These are phyloP conservation scores for Bostrychus sinensis DNA, from an alignment of 2,113 vertebrate species.

Conservation along the genomic window DNA sequence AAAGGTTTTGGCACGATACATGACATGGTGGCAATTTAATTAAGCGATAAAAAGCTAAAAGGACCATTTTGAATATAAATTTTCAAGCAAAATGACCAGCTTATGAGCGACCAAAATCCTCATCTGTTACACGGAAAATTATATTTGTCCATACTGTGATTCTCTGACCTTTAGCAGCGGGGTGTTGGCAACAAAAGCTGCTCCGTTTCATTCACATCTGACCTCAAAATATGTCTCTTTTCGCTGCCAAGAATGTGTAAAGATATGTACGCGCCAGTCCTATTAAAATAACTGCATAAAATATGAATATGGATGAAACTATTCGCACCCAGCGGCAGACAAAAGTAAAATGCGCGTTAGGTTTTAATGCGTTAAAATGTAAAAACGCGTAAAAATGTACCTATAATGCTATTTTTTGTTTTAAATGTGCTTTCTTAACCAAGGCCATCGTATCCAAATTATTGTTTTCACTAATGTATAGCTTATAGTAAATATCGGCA, in stretches of 20 bases:
- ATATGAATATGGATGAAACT: neutral
- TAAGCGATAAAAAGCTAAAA: neutral
- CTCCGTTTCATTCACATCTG: constrained; percentile 8
- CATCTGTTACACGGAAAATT: neutral
- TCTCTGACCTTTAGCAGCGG: constrained; percentile 10
- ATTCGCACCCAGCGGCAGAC: too few species aligned
- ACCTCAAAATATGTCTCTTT: constrained; percentile 14
- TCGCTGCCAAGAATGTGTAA: constrained; percentile 9
- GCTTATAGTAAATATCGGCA: neutral
- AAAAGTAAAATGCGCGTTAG: too few species aligned
- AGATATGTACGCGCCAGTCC: neutral
- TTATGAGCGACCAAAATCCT: too few species aligned
- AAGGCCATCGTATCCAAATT: neutral
- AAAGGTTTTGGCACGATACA: neutral
- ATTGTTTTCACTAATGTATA: neutral
- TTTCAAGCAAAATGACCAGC: neutral
- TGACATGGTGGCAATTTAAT: neutral
- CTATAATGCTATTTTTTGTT: too few species aligned
- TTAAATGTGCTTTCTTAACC: too few species aligned
- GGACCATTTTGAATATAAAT: neutral
- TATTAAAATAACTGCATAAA: neutral
- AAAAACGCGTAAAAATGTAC: neutral
- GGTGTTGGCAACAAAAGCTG: constrained; percentile 10
- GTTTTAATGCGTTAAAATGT: too few species aligned
- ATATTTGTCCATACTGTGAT: neutral